Conservation (phyloP, 2,888 invertebrate genomes). For the Cryptophagus acutangulus region DNA sequence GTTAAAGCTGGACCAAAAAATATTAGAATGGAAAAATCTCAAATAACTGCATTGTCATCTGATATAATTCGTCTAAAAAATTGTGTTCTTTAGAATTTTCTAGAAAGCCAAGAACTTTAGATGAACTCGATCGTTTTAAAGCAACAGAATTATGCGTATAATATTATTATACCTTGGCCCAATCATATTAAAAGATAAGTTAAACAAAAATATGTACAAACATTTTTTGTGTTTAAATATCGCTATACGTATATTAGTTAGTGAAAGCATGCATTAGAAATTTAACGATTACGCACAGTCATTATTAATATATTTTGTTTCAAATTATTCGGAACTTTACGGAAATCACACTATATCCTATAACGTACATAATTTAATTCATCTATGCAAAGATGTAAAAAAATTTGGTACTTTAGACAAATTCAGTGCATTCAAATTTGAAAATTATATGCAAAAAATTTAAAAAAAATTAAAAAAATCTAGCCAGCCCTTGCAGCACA, state of each 20-base stretch:
- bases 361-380: conserved; percentile 25
- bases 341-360: conserved; percentile 18
- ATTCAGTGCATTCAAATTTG: conserved; percentile 25
- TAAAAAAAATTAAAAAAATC: too few relatives aligned
- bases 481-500: too few relatives aligned
- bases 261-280: conserved; percentile 10
- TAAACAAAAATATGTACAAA: conserved; percentile 14
- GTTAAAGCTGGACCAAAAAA: neutral
- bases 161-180: conserved; percentile 26
- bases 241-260: conserved; percentile 21
- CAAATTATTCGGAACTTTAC: conserved; percentile 17
- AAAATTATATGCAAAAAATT: conserved; percentile 26
- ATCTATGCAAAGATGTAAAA: conserved; percentile 21
- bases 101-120: conserved; percentile 20
- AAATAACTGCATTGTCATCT: too few relatives aligned
- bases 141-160: conserved; percentile 23
- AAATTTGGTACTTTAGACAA: conserved; percentile 21
- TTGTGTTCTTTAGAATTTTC: conserved; percentile 19
- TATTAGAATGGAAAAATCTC: neutral
- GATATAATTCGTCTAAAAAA: conserved; percentile 1
- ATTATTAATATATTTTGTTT: conserved; percentile 21
- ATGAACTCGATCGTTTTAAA: conserved; percentile 21
- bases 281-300: conserved; percentile 18
- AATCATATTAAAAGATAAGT: conserved; percentile 20
- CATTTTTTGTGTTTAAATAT: conserved; percentile 21